Conservation (phyloP, 2,113 vertebrate genomes). For the Dipodomys spectabilis region DNA sequence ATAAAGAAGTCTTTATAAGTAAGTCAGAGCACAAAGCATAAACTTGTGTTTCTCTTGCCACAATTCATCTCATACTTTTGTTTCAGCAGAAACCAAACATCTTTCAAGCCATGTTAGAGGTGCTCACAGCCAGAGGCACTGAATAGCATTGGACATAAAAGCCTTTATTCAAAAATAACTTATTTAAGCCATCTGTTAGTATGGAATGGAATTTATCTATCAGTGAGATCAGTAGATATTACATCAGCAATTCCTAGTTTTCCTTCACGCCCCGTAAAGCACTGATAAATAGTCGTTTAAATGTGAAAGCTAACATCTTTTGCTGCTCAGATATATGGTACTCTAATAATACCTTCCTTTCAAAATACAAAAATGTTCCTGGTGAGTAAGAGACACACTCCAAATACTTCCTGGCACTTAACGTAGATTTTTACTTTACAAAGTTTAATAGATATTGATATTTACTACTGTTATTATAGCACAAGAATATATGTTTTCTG, state of each 20-base stretch:
- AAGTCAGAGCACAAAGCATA: constrained; percentile 35
- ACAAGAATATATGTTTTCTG: not conserved
- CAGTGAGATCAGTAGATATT: constrained; percentile 38
- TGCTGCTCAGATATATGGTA: constrained; percentile 40
- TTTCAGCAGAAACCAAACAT: constrained; percentile 68
- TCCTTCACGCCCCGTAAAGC: constrained; percentile 15
- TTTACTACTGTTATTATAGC: not conserved
- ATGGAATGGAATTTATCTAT: constrained; percentile 50
- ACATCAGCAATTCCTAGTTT: constrained; percentile 20
- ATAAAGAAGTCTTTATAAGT: constrained; percentile 53
- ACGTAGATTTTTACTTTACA: constrained; percentile 49
- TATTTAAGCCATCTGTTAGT: constrained; percentile 61
- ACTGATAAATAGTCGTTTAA: not conserved
- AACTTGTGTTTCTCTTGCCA: constrained; percentile 53
- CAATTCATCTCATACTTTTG: constrained; percentile 63
- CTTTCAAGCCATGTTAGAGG: constrained; percentile 49
- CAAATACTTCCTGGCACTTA: constrained; percentile 5
- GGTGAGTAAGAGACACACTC: constrained; percentile 21
- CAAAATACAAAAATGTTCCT: constrained; percentile 1
- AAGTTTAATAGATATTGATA: constrained; percentile 49
- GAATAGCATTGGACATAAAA: constrained; percentile 57
- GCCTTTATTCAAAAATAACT: constrained; percentile 64
- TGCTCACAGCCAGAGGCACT: constrained; percentile 48
- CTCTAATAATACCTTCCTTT: constrained; percentile 33
- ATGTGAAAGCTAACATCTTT: constrained; percentile 33